Evolutionary conservation across 2,113 vertebrate genomes (phyloP), one percentile per base, ranked within the genome.

Genomic region (Panthera uncia): DNA sequence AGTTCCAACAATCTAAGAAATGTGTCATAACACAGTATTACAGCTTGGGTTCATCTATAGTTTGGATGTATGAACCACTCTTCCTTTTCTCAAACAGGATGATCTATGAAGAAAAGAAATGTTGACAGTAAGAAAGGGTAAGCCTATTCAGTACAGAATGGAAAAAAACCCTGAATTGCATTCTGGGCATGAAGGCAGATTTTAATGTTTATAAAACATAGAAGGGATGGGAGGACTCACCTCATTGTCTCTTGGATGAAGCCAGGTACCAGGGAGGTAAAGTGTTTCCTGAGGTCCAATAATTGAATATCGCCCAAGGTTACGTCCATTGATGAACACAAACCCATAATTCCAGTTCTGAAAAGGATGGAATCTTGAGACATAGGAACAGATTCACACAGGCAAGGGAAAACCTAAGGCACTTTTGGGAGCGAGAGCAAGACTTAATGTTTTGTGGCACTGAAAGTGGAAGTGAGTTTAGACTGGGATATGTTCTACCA

Each of bases 281-380:
- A 99, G 99, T 0, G 99, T 98, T 98, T 99, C 98, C 98, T 99
- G 99, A 89, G 99, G 99, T 29, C 99, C 71, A 52, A 99, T 98
- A 7, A 99, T 98, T 99, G 99, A 99, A 93, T 99, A 99, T 7
- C 99, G 99, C 14, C 99, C 99, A 13, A 99, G 98, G 97, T 99
- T 99, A 91, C 98, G 96, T 1, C 99, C 99, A 12, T 99, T 99
- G 97, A 99, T 97, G 66, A 99, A 99, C 27, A 99, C 99, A 7
- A 99, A 99, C 83, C 99, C 99, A 95, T 99, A 99, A 36, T 98
- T 98, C 99, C 99, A 99, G 89, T 98, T 98, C 99, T 99, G 90
- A 0, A 14, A 97, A 57, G 78, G 0, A 89, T 9, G 12, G n/a
- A 48, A 41, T 9, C 31, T 84, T 82, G 25, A 94, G 86, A 82